Evolutionary conservation across 35 echinoderm and acorn worm genomes (phyloP).

Genomic region (Strongylocentrotus purpuratus): DNA sequence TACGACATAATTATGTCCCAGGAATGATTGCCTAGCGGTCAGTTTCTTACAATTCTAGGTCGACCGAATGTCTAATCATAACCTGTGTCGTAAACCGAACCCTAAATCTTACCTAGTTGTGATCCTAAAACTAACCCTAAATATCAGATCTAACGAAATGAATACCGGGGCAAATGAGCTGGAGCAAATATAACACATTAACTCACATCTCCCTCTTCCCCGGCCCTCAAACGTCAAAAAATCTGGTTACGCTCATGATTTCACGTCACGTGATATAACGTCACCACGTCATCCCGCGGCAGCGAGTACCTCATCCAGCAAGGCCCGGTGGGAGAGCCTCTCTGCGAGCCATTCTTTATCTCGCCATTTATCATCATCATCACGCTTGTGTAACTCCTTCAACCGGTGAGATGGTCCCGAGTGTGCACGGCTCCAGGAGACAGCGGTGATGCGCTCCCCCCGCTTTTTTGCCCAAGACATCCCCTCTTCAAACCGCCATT

Average conservation of each 20-base stretch:
- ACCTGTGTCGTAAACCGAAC: too few species aligned
- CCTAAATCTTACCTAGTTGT: too few species aligned
- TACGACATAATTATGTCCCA: too few species aligned
- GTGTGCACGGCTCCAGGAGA: not conserved
- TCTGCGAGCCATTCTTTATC: not conserved
- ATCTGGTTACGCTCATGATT: not conserved
- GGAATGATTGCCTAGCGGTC: too few species aligned
- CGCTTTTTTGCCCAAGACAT: not conserved
- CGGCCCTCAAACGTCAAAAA: not conserved
- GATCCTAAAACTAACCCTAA: too few species aligned
- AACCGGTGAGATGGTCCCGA: not conserved
- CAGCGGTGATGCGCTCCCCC: not conserved
- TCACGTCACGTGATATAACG: not conserved
- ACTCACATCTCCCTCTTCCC: not conserved
- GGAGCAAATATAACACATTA: too few species aligned
- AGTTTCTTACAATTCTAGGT: too few species aligned
- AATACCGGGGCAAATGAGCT: too few species aligned
- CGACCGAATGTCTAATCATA: too few species aligned
- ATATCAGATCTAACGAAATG: too few species aligned
- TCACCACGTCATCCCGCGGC: not conserved
- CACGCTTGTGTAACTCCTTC: constrained; percentile 15
- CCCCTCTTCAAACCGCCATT: not conserved
- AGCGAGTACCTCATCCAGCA: not conserved
- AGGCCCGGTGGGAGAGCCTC: not conserved
- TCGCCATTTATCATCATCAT: constrained; percentile 11